phyloP scores from a whole-genome alignment of 1,140 invertebrate genomes.

The Dinoponera quadriceps region DNA sequence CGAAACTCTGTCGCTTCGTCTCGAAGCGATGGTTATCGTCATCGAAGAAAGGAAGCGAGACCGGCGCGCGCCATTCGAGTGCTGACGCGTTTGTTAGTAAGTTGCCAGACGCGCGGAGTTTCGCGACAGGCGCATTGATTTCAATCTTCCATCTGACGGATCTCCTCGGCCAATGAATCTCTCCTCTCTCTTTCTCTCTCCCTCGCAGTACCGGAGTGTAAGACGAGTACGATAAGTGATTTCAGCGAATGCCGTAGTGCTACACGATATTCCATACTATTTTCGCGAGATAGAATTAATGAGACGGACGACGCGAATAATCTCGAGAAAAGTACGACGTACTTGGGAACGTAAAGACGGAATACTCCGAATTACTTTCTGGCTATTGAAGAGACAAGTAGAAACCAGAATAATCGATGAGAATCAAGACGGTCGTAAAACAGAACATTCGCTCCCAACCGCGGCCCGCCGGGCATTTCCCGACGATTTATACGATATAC shows the following conservation, averaged over 20 bases:
- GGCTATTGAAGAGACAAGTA: neutral
- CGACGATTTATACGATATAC: neutral
- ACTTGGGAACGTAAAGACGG: no score
- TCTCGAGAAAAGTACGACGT: neutral
- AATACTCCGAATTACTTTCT: neutral
- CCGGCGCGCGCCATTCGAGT: slow-evolving; percentile 33
- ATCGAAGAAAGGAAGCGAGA: slow-evolving; percentile 62
- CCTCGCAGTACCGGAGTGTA: neutral
- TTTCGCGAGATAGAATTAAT: neutral
- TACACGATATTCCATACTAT: neutral
- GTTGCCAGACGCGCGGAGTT: slow-evolving; percentile 62
- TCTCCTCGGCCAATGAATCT: neutral
- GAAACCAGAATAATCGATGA: neutral
- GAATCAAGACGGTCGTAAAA: no score
- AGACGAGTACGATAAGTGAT: slow-evolving; percentile 1
- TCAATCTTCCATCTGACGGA: slow-evolving; percentile 64
- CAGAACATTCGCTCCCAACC: no score
- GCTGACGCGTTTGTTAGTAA: slow-evolving; percentile 60
- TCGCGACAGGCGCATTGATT: slow-evolving; percentile 62
- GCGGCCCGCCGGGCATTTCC: neutral
- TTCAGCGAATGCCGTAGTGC: neutral
- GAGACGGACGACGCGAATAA: neutral
- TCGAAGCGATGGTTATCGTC: slow-evolving; percentile 69
- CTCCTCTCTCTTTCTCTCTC: neutral
- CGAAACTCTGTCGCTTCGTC: slow-evolving; percentile 68